These are phyloP conservation scores for Pseudachorutes palmiensis DNA, from an alignment of 1,140 invertebrate genomes.

Conservation along the genomic window DNA sequence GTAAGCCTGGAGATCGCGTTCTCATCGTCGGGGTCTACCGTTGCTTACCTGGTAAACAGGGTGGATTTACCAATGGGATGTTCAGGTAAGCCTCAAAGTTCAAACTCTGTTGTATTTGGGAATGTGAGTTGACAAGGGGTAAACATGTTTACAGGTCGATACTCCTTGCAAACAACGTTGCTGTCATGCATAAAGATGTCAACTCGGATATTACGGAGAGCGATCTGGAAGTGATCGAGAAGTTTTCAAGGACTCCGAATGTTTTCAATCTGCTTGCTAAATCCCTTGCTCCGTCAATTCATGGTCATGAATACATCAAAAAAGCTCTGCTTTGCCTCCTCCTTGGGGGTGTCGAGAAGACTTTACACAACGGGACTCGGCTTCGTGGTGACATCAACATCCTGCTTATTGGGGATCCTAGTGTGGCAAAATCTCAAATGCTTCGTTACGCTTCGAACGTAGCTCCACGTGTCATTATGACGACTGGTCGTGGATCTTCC, in stretches of 20 bases:
- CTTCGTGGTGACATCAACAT: slow-evolving; percentile 97
- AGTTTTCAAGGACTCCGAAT: slow-evolving; percentile 57
- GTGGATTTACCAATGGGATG: slow-evolving; percentile 83
- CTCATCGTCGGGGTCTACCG: slow-evolving; percentile 90
- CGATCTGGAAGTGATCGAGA: slow-evolving; percentile 80
- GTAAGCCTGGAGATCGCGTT: slow-evolving; percentile 94
- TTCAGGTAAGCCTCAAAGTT: slow-evolving; percentile 58
- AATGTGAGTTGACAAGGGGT: not conserved
- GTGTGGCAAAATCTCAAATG: slow-evolving; percentile 96
- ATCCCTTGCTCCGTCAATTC: slow-evolving; percentile 95
- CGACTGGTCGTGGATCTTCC: slow-evolving; percentile 89
- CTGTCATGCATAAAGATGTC: slow-evolving; percentile 81
- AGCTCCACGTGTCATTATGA: slow-evolving; percentile 89
- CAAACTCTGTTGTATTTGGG: slow-evolving; percentile 4
- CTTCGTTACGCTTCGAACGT: slow-evolving; percentile 88
- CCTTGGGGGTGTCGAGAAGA: slow-evolving; percentile 91
- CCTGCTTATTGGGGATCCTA: slow-evolving; percentile 95
- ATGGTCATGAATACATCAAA: slow-evolving; percentile 95
- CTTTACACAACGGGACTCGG: slow-evolving; percentile 88
- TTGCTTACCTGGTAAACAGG: slow-evolving; percentile 87
- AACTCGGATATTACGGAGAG: slow-evolving; percentile 70
- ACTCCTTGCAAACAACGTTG: slow-evolving; percentile 87
- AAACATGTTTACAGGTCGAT: slow-evolving; percentile 62
- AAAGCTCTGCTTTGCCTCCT: slow-evolving; percentile 92
- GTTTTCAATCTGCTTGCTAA: slow-evolving; percentile 79